Evolutionary conservation across 2,113 vertebrate species (phyloP).

Genomic region (Puma concolor): DNA sequence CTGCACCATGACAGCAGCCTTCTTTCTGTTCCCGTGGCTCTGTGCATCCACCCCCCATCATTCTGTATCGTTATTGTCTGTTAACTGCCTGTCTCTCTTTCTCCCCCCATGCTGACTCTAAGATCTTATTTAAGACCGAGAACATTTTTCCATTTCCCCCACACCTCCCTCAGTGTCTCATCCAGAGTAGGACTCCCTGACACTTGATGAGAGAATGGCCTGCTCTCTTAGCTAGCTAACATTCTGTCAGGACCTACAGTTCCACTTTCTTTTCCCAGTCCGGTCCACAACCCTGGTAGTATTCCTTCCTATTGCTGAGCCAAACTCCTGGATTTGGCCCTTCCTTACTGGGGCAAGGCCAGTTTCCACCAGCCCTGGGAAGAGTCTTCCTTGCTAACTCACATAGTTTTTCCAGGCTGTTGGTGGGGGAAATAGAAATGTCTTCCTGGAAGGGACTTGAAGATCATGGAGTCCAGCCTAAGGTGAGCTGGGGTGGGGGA

Average conservation of each 20-base stretch:
- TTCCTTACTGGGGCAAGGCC: neutral
- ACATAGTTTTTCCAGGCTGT: neutral
- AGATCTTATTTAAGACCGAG: neutral
- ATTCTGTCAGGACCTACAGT: neutral
- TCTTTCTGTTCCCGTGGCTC: neutral
- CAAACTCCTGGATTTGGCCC: neutral
- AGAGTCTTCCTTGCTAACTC: neutral
- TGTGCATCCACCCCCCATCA: neutral
- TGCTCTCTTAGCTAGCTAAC: neutral
- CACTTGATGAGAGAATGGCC: neutral
- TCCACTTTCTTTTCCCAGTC: neutral
- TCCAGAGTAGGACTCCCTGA: neutral
- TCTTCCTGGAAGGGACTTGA: neutral
- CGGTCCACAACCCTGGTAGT: neutral
- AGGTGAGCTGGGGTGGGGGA: rapidly evolving
- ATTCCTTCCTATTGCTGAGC: neutral
- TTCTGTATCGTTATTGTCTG: neutral
- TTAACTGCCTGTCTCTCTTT: neutral
- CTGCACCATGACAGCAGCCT: neutral
- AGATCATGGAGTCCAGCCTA: neutral
- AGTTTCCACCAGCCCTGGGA: neutral
- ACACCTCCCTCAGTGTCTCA: neutral
- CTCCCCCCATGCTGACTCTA: neutral
- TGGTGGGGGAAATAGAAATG: neutral
- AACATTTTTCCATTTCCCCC: neutral